Conservation (phyloP, 2,888 invertebrate species). For the Hedychridium roseum region DNA sequence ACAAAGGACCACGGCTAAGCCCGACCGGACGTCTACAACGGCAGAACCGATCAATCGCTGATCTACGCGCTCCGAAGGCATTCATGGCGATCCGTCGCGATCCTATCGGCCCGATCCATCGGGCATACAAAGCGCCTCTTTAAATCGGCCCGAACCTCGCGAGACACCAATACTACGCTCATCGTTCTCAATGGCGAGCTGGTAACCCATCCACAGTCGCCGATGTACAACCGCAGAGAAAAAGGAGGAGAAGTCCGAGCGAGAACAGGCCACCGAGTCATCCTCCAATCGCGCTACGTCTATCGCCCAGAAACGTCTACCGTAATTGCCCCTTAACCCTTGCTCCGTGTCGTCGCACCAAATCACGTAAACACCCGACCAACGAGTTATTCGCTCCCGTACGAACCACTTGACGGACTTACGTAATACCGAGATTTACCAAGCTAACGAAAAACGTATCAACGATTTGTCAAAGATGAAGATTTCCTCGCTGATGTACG, state of each 20-base stretch:
- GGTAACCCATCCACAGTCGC: slow-evolving; percentile 3
- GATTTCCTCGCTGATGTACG: too few species aligned
- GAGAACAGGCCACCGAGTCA: slow-evolving; percentile 10
- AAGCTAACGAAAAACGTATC: too few species aligned
- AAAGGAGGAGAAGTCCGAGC: slow-evolving; percentile 1
- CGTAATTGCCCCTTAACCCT: slow-evolving; percentile 8
- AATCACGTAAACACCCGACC: neutral
- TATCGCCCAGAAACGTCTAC: slow-evolving; percentile 13
- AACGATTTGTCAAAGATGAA: too few species aligned
- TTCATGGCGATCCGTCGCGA: slow-evolving; percentile 9
- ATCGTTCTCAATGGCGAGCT: slow-evolving; percentile 22
- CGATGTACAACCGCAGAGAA: neutral
- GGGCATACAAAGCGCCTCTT: too few species aligned
- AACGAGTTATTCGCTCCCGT: neutral
- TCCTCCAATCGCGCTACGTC: slow-evolving; percentile 8
- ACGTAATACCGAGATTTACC: too few species aligned
- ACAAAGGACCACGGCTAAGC: too few species aligned
- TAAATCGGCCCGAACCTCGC: too few species aligned
- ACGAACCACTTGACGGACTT: too few species aligned
- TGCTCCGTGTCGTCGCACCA: too few species aligned
- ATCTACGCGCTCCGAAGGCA: too few species aligned
- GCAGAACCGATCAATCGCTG: too few species aligned
- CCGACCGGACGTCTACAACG: too few species aligned
- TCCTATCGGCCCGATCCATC: slow-evolving; percentile 24
- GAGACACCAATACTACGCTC: slow-evolving; percentile 27